Base-by-base conservation (phyloP, 35 echinoderm and acorn worm genomes). In the Nesometra sesokonis region DNA sequence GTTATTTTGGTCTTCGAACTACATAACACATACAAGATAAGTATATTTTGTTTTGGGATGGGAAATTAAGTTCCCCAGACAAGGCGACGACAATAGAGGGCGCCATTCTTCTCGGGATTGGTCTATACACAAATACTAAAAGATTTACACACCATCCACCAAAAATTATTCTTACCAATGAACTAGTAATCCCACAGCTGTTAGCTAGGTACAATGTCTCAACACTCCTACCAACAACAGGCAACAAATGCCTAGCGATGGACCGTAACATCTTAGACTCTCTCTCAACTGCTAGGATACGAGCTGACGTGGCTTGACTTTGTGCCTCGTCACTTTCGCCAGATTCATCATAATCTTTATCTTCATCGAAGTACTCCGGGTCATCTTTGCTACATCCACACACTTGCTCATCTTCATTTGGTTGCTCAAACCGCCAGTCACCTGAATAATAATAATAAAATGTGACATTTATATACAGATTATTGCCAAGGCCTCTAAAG, bases 281-380 rank as follows among this genome's bases (percentile, higher is more conserved):
- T 31, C 78, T 88, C 36, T 90, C 77, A 31, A 99, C 93, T 32
- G 85, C 78, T 47, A 87, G 52, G 5, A 81, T 85, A 5, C 34
- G 77, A 35, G 84, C 57, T 33, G 87, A 87, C 3, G 35, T 38
- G 0, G 43, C 37, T 30, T 78, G 82, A 40, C 82, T 82, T 17
- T 92, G 85, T 21, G 37, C 80, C 11, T 78, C 77, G 40, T 99
- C 96, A 76, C 96, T 99, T 32, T 99, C 89, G 8, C 46, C 96
- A 33, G 94, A 99, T 57, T 99, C 96, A 35, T 99, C 92, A 80
- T 94, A 88, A 40, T 99, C 96, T 9, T 93, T 93, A 90, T 99
- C 96, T 47, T 99, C 96, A 84, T 99, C 96, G 32, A 92, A 46
- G 13, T 11, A 90, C 86, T 27, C 88, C 77, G 35, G 83, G 34